Base-by-base conservation (phyloP, 2,113 vertebrate species). In the Chaetops frenatus region DNA sequence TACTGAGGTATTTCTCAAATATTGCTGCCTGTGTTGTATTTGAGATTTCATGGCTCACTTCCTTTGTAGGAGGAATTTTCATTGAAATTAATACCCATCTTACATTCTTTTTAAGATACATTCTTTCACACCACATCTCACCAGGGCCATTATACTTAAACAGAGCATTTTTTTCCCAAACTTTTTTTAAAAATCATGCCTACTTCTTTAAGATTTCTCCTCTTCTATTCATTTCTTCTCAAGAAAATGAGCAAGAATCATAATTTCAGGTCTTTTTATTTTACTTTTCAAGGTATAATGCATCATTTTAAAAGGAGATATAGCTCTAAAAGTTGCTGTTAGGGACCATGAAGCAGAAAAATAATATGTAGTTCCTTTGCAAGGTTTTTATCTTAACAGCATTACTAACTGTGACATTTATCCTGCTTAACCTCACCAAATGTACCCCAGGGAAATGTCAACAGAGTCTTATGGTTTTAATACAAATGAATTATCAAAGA, bases 381-480 rank as follows among this genome's bases (percentile, higher is more conserved):
- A 93, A 94, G 92, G 88, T 85, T 94, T 94, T 97, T 96, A 94
- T 96, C 89, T 96, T 95, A 93, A 97, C 90, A 85, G 93, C 86
- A 93, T 97, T 95, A 92, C 93, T 96, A 95, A 97, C 96, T 96
- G 90, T 98, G 97, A 97, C 95, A 97, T 97, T 98, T 97, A 97
- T 97, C 94, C 96, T 96, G 91, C 95, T 97, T 97, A 97, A 97
- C 96, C 96, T 97, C 97, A 95, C 85, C 92, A 92, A 97, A 78
- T 73, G 82, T 93, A 94, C 92, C 96, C 96, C 88, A 94, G 90
- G 93, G 94, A 97, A 97, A 98, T 97, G 94, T 96, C 96, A 96
- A 97, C 92, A 96, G 93, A 96, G 87, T 96, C 93, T 96, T 97
- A 93, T 82, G 93, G 92, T 84, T 96, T 96, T 95, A 96, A 97